Conservation (phyloP, 2,797 vertebrate genomes). For the Sylvia borin region DNA sequence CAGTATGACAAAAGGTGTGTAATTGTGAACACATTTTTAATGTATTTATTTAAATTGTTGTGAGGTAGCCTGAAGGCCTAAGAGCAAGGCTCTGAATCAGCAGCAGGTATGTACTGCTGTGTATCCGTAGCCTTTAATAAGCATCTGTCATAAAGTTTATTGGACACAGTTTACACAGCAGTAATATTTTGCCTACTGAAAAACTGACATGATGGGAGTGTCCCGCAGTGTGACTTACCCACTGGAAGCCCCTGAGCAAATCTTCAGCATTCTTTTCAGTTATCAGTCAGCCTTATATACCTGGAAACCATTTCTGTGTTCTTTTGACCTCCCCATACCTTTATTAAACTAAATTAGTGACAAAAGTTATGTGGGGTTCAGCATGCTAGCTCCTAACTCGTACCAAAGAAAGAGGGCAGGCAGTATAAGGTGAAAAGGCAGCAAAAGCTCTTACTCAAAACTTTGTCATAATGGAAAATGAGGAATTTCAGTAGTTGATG, state of each 20-base stretch:
- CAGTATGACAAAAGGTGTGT: not conserved
- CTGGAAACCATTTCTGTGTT: not conserved
- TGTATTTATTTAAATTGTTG: not conserved
- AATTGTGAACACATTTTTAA: not conserved
- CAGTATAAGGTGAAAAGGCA: not conserved
- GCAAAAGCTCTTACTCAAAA: not conserved
- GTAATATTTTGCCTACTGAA: not conserved
- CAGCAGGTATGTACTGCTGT: not conserved
- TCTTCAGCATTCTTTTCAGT: not conserved
- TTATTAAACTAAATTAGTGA: not conserved
- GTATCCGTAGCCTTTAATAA: not conserved
- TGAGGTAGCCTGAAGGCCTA: not conserved
- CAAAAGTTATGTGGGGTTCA: not conserved
- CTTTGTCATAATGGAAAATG: not conserved
- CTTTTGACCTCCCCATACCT: not conserved
- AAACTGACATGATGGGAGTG: not conserved
- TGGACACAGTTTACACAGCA: not conserved
- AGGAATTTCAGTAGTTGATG: constrained; percentile 21
- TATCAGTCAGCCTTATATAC: not conserved
- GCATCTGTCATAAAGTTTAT: not conserved
- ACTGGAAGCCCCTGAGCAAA: not conserved
- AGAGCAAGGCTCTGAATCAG: not conserved
- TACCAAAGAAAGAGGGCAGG: not conserved
- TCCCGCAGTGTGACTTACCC: not conserved
- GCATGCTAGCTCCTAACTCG: not conserved